Base-by-base conservation (phyloP, 2,888 invertebrate genomes). In the Drosophila monieri region DNA sequence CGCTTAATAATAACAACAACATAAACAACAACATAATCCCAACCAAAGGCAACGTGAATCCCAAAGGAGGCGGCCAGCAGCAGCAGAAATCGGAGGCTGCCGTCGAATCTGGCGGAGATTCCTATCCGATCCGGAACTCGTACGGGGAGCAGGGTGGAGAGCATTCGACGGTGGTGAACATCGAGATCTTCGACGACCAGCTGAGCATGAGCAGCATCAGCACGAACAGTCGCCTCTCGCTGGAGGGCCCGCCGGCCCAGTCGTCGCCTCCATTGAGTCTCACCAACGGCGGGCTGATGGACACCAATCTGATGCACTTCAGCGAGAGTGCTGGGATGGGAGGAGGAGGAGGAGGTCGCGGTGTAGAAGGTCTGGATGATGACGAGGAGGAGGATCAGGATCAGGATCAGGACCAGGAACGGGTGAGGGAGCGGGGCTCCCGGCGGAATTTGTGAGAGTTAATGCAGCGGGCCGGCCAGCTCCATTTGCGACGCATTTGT, bases 141-240 rank as follows among this genome's bases (percentile, higher is more conserved):
- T 60, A 44, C 6, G 59, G 61, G 1, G 69, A 57, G 6, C 52
- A 52, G n/a, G 57, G 57, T 1, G 43, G 43, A 8, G 43, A 21
- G 10, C 21, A 10, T 3, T 43, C 94, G 65, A 95, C 94, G 60
- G 86, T 94, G 73, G 89, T 90, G 18, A 89, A 90, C 54, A 93
- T 93, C 21, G 94, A 95, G 80, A 80, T 86, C 30, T 90, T 89
- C 37, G 94, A 93, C 51, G 96, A 96, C 89, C 96, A 96, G 89
- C 92, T 96, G 52, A 96, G 96, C 89, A 95, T 96, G 35, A 96
- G 96, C 91, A 96, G 96, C 90, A 95, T 96, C 87, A 96, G 96
- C 89, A 96, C 96, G 0, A 94, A 95, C 10, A 96, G 96, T 84
- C 94, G 96, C 56, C 95, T 95, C 12, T 96, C 96, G 0, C 92